Conservation (phyloP, 2,888 invertebrate species). For the Seira musarum region DNA sequence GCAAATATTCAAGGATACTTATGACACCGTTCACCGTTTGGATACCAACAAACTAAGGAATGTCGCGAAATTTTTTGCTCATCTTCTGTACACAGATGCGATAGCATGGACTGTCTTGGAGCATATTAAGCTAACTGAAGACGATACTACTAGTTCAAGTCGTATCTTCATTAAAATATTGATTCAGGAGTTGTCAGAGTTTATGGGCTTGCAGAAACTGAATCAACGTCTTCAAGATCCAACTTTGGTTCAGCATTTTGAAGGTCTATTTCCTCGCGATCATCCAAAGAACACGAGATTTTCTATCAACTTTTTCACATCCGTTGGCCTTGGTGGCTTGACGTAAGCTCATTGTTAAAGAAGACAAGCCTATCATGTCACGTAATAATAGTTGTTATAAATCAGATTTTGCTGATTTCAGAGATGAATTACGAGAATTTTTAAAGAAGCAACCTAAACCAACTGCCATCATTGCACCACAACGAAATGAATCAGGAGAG, state of each 20-base stretch:
- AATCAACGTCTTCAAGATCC: conserved; percentile 93
- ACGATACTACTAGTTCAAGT: conserved; percentile 97
- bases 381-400: background rate
- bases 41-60: conserved; percentile 97
- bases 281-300: conserved; percentile 97
- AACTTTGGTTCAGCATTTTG: conserved; percentile 88
- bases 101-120: conserved; percentile 96
- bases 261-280: conserved; percentile 94
- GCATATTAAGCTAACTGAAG: conserved; percentile 93
- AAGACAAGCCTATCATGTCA: background rate
- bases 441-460: conserved; percentile 84
- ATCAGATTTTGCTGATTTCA: conserved; percentile 63
- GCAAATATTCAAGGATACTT: conserved; percentile 95
- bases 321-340: conserved; percentile 95
- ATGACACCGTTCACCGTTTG: conserved; percentile 90
- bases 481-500: conserved; percentile 64
- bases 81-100: conserved; percentile 95
- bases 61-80: conserved; percentile 97
- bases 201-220: conserved; percentile 94
- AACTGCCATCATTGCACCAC: conserved; percentile 71
- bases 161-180: conserved; percentile 98
- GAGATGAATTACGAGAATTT: conserved; percentile 90
- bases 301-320: conserved; percentile 98
- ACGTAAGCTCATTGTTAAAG: conserved; percentile 82
- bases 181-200: conserved; percentile 94